Evolutionary conservation across 2,888 invertebrate genomes (phyloP), one percentile per base, ranked within the genome.

Genomic region (Noctua fimbriata): DNA sequence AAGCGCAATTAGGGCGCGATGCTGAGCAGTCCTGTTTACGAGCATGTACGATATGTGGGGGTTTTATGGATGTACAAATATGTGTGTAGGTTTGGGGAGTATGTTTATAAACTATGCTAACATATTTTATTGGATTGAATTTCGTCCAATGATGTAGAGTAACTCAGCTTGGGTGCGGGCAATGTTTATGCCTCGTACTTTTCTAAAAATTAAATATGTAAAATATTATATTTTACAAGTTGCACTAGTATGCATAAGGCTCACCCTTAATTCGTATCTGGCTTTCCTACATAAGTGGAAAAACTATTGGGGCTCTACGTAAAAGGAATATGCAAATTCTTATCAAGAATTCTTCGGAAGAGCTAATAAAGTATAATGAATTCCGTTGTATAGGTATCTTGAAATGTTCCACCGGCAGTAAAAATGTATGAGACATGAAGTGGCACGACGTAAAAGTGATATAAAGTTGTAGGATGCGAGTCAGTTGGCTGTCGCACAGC

Each of bases 401-500:
- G 75, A 67, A 84, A 87, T 75, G 77, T 81, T 78, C 60, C 65
- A 67, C 63, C 41, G 69, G 77, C 78, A 82, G 79, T 81, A 87
- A 88, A 87, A 87, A 80, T 82, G 78, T 85, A 84, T 81, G 72
- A 82, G 85, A 78, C 82, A 84, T 85, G 84, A 88, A 89, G 86
- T 89, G 82, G 79, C 76, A 87, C 81, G 60, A 87, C 77, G 76
- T 88, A 86, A 86, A 89, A 86, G 73, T 82, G 84, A 87, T 83
- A 87, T 89, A 86, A 86, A 88, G 80, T 88, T 82, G 78, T 81
- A 89, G 87, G 78, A 86, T 85, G 87, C 82, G 86, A 83, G 90
- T 84, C 79, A 81, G 85, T 84, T 69, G 76, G 87, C 81, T 79
- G 89, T 82, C 69, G 80, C 69, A 80, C 73, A 82, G 79, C 71